Percentiles rank a stretch among this genome's conserved stretches.
Evolutionary conservation across 2,888 invertebrate species (phyloP).

Genomic region (Limnephilus lunatus): DNA sequence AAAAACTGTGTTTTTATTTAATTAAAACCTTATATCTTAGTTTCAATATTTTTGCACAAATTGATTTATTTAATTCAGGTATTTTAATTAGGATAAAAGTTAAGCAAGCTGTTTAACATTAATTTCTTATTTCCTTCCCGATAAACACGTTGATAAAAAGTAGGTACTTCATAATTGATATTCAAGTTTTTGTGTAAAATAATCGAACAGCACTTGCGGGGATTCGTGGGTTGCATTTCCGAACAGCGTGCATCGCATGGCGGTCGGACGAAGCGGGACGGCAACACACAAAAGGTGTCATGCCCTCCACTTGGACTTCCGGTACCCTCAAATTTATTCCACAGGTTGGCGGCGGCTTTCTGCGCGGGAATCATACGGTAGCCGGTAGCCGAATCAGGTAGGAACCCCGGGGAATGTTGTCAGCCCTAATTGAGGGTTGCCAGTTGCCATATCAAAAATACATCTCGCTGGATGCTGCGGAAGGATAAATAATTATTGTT

Average conservation of each 20-base stretch:
- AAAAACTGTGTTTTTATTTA: no score
- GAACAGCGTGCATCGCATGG: constrained; percentile 7
- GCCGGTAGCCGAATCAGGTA: neutral
- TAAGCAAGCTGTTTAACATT: neutral
- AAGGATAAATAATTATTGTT: neutral
- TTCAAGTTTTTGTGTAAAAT: neutral
- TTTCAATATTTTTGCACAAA: no score
- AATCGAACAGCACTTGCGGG: neutral
- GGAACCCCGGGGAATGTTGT: constrained; percentile 7
- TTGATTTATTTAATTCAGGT: no score
- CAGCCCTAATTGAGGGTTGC: constrained; percentile 33
- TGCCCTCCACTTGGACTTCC: neutral
- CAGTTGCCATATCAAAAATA: constrained; percentile 27
- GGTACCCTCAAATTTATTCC: neutral
- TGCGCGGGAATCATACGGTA: constrained; percentile 23
- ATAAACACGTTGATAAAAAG: no score
- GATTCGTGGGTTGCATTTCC: constrained; percentile 3
- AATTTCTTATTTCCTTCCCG: no score
- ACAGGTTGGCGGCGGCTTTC: constrained; percentile 19
- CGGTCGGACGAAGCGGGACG: constrained; percentile 34
- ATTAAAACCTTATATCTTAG: no score
- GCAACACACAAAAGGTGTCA: constrained; percentile 5
- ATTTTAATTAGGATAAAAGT: neutral
- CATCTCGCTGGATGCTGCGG: constrained; percentile 7
- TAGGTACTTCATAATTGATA: neutral